Evolutionary conservation across 92 coral and sea anemone species (phyloP), one percentile per base, ranked within the genome.

Genomic region (Siderastrea siderea): DNA sequence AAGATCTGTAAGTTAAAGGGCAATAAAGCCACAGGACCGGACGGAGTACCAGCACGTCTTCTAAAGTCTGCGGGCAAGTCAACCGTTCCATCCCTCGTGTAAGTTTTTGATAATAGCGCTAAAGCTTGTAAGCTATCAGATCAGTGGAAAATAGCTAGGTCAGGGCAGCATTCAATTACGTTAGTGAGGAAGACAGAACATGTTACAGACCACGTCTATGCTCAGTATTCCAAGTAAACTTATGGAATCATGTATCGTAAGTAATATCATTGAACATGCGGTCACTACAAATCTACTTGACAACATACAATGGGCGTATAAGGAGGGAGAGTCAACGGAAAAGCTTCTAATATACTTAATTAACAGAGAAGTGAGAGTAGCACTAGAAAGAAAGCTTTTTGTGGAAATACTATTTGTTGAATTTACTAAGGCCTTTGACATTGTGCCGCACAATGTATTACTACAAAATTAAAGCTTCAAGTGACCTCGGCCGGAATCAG

Each of bases 81-180:
- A 47, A 79, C 84, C 48, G 86, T 67, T 26, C 47, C 58, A 63
- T 67, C 87, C 45, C 74, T 85, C 74, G 61, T 57, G 47, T 73
- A 54, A 38, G 1, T 90, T 54, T 90, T 71, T 55, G 45, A 73
- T 12, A 38, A 50, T 26, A 90, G 93, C 81, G 86, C 82, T 19
- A 79, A 58, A 46, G 71, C 83, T 4, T 72, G 73, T 43, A 71
- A 77, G 55, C 76, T 74, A 43, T 87, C 90, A 13, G 71, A 50
- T 54, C 71, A 80, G 83, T 90, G 93, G 90, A 90, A 90, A 62
- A 60, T 74, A 45, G 90, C 93, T 13, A 81, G 76, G 85, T 86
- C 71, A 71, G 71, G 5, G 84, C 85, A 68, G 79, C 83, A 8
- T 71, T 80, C 63, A 86, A 90, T 76, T 74, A 86, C 53, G 93